Percentiles rank a stretch among this genome's conserved stretches.
Evolutionary conservation across 1,140 invertebrate species (phyloP).

Genomic region (Sarcophaga bullata): DNA sequence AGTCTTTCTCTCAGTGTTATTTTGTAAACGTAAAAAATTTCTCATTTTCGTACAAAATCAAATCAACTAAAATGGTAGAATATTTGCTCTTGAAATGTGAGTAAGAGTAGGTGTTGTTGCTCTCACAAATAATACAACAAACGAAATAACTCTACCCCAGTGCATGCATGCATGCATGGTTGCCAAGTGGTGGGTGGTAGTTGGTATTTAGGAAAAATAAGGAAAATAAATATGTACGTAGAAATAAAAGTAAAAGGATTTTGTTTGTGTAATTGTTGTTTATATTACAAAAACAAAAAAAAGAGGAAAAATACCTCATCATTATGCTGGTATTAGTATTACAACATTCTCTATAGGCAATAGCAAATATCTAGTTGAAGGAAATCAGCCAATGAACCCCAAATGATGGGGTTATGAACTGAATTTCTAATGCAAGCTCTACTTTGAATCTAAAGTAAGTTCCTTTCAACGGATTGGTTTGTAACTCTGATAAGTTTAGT

Average conservation of each 20-base stretch:
- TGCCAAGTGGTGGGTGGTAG: slow-evolving; percentile 1
- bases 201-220: background rate
- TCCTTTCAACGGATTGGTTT: too few species aligned
- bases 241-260: slow-evolving; percentile 9
- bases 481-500: too few species aligned
- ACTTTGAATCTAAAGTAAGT: too few species aligned
- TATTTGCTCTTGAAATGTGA: background rate
- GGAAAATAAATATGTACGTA: too few species aligned
- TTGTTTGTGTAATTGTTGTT: background rate
- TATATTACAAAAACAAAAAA: too few species aligned
- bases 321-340: slow-evolving; percentile 4
- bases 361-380: background rate
- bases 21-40: too few species aligned
- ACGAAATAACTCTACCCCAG: background rate
- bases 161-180: background rate
- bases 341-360: too few species aligned
- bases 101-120: background rate
- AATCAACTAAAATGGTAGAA: background rate
- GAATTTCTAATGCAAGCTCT: background rate
- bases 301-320: too few species aligned
- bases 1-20: too few species aligned
- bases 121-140: too few species aligned
- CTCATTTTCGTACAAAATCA: background rate
- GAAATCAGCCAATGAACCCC: slow-evolving; percentile 39
- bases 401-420: slow-evolving; percentile 40